Evolutionary conservation across 2,113 vertebrate genomes (phyloP).

Genomic region (Gymnocephalus cernua): DNA sequence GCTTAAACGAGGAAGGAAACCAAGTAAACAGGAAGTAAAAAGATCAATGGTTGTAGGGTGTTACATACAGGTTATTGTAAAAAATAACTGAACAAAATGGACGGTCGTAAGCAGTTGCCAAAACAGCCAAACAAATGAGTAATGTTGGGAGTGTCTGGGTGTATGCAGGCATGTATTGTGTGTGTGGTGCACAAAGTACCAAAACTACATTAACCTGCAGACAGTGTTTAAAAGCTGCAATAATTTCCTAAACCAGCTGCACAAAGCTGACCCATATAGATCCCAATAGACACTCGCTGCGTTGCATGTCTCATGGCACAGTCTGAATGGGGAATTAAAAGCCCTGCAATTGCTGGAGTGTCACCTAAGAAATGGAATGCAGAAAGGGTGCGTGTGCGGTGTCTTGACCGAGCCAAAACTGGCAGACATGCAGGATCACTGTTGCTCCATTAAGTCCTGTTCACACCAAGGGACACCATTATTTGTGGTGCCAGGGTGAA

Average conservation of each 20-base stretch:
- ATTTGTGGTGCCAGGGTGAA: background rate
- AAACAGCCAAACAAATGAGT: background rate
- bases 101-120: background rate
- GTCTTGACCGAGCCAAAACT: background rate
- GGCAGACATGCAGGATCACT: background rate
- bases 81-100: background rate
- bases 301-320: background rate
- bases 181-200: background rate
- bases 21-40: conserved; percentile 30
- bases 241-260: background rate
- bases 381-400: background rate
- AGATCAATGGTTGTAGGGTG: background rate
- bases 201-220: background rate
- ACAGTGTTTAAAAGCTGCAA: background rate
- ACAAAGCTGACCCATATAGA: background rate
- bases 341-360: background rate
- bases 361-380: background rate
- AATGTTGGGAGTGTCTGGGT: background rate
- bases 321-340: background rate
- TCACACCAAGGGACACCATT: background rate
- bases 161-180: background rate
- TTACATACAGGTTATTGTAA: background rate
- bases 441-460: background rate
- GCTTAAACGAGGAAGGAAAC: conserved; percentile 8
- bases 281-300: background rate